Conservation (phyloP, 92 coral and sea anemone species). For the Bergia sp. region DNA sequence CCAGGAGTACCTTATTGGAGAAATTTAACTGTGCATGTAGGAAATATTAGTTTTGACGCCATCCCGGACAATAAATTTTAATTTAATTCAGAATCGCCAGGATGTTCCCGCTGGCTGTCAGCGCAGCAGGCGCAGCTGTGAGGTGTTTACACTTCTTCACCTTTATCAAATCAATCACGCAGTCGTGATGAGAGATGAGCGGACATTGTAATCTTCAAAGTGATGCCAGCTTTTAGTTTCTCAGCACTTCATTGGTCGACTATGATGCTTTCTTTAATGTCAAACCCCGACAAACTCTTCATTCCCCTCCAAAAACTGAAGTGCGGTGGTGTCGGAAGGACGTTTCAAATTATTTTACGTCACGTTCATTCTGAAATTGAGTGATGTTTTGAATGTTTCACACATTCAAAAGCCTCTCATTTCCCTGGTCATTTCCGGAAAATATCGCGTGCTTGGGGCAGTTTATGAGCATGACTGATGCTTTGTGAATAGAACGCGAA, state of each 20-base stretch:
- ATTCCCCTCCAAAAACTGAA: slow-evolving; percentile 9
- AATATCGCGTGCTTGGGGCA: slow-evolving; percentile 39
- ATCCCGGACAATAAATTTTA: too few species aligned
- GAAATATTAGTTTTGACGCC: too few species aligned
- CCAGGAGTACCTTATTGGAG: too few species aligned
- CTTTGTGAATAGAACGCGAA: slow-evolving; percentile 23
- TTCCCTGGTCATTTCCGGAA: slow-evolving; percentile 44
- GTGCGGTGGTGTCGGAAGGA: background rate
- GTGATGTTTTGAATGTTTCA: slow-evolving; percentile 36
- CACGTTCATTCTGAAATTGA: background rate
- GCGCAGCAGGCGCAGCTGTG: slow-evolving; percentile 42
- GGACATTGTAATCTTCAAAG: background rate
- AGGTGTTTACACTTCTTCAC: slow-evolving; percentile 29
- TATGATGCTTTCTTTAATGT: slow-evolving; percentile 36
- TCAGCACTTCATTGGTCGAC: slow-evolving; percentile 37
- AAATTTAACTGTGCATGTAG: too few species aligned
- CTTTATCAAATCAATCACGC: background rate
- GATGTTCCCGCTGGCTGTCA: slow-evolving; percentile 33
- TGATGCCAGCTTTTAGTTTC: slow-evolving; percentile 16
- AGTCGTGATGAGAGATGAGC: slow-evolving; percentile 18
- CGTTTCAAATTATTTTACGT: slow-evolving; percentile 10
- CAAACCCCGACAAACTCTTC: slow-evolving; percentile 29
- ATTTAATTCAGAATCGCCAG: background rate
- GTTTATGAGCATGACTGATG: slow-evolving; percentile 10
- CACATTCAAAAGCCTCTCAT: slow-evolving; percentile 29